These are phyloP conservation scores for Phylloscopus trochilus DNA, from an alignment of 2,113 vertebrate species.

Conservation along the genomic window DNA sequence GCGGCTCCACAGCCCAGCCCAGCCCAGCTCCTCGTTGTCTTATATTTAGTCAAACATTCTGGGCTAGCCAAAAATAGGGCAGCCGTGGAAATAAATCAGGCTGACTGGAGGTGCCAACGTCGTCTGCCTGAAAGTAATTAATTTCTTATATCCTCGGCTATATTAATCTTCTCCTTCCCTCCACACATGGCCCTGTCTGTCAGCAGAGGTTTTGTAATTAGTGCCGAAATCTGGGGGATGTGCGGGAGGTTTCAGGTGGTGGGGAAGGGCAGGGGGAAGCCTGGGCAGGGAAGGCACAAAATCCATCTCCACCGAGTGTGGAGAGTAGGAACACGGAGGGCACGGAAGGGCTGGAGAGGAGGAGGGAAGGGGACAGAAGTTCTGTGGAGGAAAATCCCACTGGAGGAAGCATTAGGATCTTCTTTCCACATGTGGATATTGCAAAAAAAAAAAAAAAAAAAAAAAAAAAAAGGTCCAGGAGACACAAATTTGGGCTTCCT, in stretches of 20 bases:
- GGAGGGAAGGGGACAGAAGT: neutral
- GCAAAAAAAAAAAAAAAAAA: neutral
- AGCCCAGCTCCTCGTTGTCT: neutral
- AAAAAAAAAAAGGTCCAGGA: neutral
- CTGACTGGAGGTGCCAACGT: slow-evolving; percentile 36
- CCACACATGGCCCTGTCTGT: neutral
- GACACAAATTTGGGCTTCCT: neutral
- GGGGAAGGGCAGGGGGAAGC: neutral
- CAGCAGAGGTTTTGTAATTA: neutral
- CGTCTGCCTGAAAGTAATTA: slow-evolving; percentile 44
- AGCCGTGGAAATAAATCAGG: slow-evolving; percentile 29
- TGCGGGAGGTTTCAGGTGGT: neutral
- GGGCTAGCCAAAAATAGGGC: slow-evolving; percentile 30
- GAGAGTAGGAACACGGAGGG: accelerated
- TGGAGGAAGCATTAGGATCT: neutral
- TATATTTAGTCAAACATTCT: slow-evolving; percentile 11
- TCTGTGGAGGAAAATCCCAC: neutral
- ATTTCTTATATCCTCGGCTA: slow-evolving; percentile 2
- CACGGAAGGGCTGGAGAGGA: neutral
- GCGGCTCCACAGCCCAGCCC: neutral
- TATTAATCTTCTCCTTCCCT: neutral
- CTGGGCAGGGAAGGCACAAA: neutral
- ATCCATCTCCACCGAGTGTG: accelerated
- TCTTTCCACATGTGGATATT: neutral
- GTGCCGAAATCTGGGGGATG: neutral